Evolutionary conservation across 2,113 vertebrate species (phyloP).

Genomic region (Sterna hirundo): DNA sequence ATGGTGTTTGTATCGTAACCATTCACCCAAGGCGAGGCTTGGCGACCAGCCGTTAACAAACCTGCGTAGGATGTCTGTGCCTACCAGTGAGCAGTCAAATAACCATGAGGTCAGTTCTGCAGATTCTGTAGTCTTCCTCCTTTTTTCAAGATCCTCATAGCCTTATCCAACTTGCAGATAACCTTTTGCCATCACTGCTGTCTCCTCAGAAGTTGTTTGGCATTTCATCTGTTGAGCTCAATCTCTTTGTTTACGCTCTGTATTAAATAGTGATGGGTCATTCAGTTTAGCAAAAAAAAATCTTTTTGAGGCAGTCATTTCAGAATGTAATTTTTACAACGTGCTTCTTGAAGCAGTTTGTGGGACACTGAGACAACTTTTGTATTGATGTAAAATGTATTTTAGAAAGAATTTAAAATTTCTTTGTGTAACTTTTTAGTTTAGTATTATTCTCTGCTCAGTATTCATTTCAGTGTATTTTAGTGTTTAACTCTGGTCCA

Average conservation of each 20-base stretch:
- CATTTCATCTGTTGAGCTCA: neutral
- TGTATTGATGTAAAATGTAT: neutral
- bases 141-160: neutral
- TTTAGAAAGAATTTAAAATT: neutral
- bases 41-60: neutral
- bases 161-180: neutral
- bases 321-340: neutral
- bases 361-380: neutral
- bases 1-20: neutral
- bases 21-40: neutral
- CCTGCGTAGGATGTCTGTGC: neutral
- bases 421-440: neutral
- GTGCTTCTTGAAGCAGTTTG: neutral
- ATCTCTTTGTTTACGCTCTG: neutral
- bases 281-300: neutral
- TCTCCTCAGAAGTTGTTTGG: neutral
- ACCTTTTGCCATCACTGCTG: neutral
- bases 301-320: neutral
- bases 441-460: neutral
- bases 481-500: neutral
- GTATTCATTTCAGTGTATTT: neutral
- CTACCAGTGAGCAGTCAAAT: neutral
- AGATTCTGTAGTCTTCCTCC: neutral
- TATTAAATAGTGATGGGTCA: neutral
- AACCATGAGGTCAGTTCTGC: neutral